A percentile compares a stretch with the other conserved stretches of the same genome.
phyloP scores from a whole-genome alignment of 2,797 vertebrate genomes.

The Tamandua tetradactyla region DNA sequence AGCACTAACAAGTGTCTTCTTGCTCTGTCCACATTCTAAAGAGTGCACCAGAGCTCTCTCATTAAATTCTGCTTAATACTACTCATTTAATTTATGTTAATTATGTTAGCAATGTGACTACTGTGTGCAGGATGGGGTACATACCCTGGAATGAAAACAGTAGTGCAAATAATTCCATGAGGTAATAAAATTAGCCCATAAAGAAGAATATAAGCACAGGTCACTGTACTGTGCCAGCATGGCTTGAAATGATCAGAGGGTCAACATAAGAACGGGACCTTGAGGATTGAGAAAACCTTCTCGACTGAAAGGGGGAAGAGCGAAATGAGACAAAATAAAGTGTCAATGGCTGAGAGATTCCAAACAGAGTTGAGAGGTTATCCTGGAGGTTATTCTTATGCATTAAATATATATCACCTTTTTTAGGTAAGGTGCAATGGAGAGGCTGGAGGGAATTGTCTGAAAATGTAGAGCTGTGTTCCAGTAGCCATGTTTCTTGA shows the following conservation, averaged over 20 bases:
- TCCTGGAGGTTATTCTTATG: too few species aligned
- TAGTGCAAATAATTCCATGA: not conserved
- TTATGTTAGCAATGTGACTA: not conserved
- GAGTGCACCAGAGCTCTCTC: not conserved
- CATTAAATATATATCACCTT: too few species aligned
- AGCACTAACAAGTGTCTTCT: not conserved
- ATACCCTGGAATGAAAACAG: conserved; percentile 41
- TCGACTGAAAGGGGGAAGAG: too few species aligned
- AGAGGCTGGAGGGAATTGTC: too few species aligned
- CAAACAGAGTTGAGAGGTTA: too few species aligned
- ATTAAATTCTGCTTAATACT: not conserved
- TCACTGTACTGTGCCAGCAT: not conserved
- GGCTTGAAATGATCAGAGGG: not conserved
- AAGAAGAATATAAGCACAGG: conserved; percentile 17
- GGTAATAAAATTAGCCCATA: not conserved
- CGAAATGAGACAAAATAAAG: too few species aligned
- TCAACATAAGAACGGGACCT: conserved; percentile 11
- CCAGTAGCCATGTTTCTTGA: too few species aligned
- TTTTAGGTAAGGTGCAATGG: too few species aligned
- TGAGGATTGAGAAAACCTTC: too few species aligned
- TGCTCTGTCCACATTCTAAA: not conserved
- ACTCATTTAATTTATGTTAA: not conserved
- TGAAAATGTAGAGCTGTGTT: too few species aligned
- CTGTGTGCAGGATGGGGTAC: not conserved
- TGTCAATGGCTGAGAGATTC: too few species aligned